Evolutionary conservation across 2,113 vertebrate genomes (phyloP).

Genomic region (Phainopepla nitens): DNA sequence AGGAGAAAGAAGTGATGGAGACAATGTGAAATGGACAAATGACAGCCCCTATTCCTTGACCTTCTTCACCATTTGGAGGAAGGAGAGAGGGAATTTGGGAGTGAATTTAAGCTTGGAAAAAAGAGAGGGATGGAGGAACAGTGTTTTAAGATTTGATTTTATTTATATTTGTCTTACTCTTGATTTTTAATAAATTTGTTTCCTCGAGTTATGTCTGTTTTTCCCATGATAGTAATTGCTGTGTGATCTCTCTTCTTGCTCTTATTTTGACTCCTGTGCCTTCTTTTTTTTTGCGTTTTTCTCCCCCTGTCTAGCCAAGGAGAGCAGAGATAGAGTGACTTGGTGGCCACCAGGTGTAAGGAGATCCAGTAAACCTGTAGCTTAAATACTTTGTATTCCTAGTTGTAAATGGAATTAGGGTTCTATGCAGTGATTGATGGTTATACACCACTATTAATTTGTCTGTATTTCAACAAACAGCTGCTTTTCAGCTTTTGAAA

Average conservation of each 20-base stretch:
- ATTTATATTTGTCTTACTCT: background rate
- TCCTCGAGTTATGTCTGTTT: background rate
- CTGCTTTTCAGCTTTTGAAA: background rate
- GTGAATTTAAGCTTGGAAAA: background rate
- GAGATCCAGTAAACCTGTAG: background rate
- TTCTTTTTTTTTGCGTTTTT: background rate
- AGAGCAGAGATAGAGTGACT: background rate
- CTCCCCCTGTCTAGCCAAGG: background rate
- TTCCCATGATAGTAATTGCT: background rate
- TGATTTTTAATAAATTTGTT: background rate
- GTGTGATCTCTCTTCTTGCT: background rate
- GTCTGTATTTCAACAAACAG: background rate
- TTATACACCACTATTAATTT: background rate
- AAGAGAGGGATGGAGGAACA: background rate
- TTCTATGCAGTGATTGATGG: background rate
- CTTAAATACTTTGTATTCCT: background rate
- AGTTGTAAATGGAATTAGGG: background rate
- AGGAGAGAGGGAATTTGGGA: background rate
- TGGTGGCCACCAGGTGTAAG: background rate
- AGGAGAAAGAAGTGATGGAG: background rate
- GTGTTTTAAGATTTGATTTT: background rate
- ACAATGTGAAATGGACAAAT: background rate
- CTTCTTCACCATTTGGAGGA: rapidly evolving
- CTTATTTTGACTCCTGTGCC: background rate
- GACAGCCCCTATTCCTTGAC: rapidly evolving